Base-by-base conservation (phyloP, 2,797 vertebrate species). In the Cyclopterus lumpus region DNA sequence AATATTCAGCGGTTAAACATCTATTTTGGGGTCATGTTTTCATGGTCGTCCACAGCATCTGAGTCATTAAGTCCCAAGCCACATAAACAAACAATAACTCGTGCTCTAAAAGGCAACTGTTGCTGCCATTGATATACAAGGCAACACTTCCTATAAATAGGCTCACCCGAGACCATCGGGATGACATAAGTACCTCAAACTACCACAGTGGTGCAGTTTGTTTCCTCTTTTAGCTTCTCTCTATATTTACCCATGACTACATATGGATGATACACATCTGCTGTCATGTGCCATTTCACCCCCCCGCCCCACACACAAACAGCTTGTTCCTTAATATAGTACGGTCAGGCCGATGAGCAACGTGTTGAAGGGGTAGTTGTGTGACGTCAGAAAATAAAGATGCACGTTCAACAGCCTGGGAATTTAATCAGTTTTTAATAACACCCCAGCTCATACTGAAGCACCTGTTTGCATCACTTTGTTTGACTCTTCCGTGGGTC, bases 131-230 rank as follows among this genome's bases (percentile, higher is more conserved):
- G 89, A 84, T 90, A 90, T 89, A 91, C 93, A 93, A 91, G 86
- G 89, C 83, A 86, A 79, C 85, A 79, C 67, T 51, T 62, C 60
- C 91, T 93, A 93, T 92, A 87, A 93, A 93, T 94, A 94, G 90
- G 2, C 66, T 82, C 44, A 70, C 77, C 81, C 71, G 54, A 77
- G 82, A 84, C 87, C 75, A 58, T 20, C 28, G 76, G 48, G 77
- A 91, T 93, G 92, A 93, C 92, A 91, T 86, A 88, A 93, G 89
- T 67, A 64, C 73, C 82, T 79, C 82, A 72, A 78, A 84, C 57
- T 66, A 81, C 80, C 84, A 85, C 86, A 79, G 73, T 64, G 76
- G 75, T 16, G 24, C 42, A 20, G 79, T 73, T 51, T 77, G 82
- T 76, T 91, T 88, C 91, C 81, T 77, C 82, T 85, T 93, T 84